These are phyloP conservation scores for Ctena decussata DNA, from an alignment of 2,888 invertebrate species.

Conservation along the genomic window DNA sequence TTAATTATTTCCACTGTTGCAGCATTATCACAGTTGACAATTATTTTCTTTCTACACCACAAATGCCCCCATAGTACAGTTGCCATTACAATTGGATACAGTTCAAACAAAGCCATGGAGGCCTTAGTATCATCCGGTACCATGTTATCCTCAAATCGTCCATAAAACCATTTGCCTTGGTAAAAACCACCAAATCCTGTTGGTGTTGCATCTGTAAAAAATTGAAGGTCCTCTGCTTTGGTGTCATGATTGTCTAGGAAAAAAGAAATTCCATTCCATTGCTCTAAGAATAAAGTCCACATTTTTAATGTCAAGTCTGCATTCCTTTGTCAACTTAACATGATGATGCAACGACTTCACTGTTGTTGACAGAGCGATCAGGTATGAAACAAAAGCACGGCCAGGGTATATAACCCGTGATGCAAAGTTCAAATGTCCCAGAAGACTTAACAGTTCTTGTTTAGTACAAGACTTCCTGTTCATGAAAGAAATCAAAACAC, in stretches of 20 bases:
- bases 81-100: conserved; percentile 44
- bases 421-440: conserved; percentile 53
- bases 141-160: conserved; percentile 12
- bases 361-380: conserved; percentile 28
- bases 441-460: conserved; percentile 29
- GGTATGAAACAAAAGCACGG: conserved; percentile 53
- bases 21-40: conserved; percentile 45
- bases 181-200: conserved; percentile 43
- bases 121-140: not conserved
- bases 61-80: conserved; percentile 29
- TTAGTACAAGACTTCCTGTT: conserved; percentile 35
- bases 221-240: not conserved
- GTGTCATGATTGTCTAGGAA: not conserved
- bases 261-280: conserved; percentile 33
- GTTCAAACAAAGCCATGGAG: conserved; percentile 45
- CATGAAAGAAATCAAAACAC: conserved; percentile 9
- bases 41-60: not conserved
- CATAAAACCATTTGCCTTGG: conserved; percentile 40
- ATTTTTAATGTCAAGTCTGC: conserved; percentile 31
- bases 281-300: conserved; percentile 20
- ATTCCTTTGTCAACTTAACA: conserved; percentile 28
- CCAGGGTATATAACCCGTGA: conserved; percentile 44
- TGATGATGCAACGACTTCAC: conserved; percentile 32
- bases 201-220: conserved; percentile 43
- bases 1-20: conserved; percentile 40